A percentile compares a stretch with the other conserved stretches of the same genome.
These are phyloP conservation scores for Phalacrocorax aristotelis DNA, from an alignment of 2,113 vertebrate species.

Conservation along the genomic window DNA sequence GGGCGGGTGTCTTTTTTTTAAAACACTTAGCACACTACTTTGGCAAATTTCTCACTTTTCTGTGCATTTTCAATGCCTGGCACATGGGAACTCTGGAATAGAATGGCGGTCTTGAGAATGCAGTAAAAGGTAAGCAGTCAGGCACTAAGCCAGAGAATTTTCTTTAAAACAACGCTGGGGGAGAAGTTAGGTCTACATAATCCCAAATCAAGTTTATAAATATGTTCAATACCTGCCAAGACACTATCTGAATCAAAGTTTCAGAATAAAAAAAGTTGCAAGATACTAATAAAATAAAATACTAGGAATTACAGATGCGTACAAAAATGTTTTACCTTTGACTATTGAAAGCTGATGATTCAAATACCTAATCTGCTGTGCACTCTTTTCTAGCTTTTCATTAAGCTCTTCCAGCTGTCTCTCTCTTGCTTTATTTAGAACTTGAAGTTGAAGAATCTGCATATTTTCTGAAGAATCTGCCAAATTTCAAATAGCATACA, in stretches of 20 bases:
- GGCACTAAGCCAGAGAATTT: not conserved
- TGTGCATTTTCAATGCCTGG: not conserved
- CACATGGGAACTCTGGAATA: not conserved
- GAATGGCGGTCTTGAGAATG: not conserved
- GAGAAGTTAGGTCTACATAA: not conserved
- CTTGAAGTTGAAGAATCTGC: slow-evolving; percentile 87
- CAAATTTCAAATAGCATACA: slow-evolving; percentile 38
- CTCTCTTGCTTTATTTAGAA: slow-evolving; percentile 90
- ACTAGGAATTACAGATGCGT: not conserved
- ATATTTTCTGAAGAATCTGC: slow-evolving; percentile 85
- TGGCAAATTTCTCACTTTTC: not conserved
- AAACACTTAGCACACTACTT: not conserved
- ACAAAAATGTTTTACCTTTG: slow-evolving; percentile 78
- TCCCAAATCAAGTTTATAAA: not conserved
- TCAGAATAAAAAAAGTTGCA: not conserved
- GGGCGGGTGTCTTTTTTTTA: not conserved
- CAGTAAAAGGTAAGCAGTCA: not conserved
- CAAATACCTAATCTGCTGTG: slow-evolving; percentile 86
- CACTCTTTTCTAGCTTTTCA: slow-evolving; percentile 86
- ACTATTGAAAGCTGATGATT: slow-evolving; percentile 92
- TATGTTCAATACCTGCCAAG: not conserved
- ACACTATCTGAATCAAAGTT: not conserved
- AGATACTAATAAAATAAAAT: not conserved
- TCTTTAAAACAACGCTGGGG: not conserved
- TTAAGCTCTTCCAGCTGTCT: slow-evolving; percentile 88